Base-by-base conservation (phyloP, 53 echinoderm and acorn worm species). In the Stichopus horrens region DNA sequence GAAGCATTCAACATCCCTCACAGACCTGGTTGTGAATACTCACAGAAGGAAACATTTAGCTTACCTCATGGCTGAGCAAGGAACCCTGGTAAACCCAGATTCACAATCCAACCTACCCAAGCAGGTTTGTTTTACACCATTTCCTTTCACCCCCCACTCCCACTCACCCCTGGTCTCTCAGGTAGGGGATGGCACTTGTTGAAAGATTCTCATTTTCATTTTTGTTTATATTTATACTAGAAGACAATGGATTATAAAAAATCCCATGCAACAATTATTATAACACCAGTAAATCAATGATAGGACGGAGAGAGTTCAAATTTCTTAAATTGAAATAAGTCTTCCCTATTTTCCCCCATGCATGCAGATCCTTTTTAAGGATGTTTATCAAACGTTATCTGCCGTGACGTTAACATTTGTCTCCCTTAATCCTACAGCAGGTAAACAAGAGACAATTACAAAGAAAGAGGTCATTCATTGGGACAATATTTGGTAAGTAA, bases 51-150 rank as follows among this genome's bases (percentile, higher is more conserved):
- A 99, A 74, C 99, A 99, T 68, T 90, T 99, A 60, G 99, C 99
- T 54, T 99, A 99, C 76, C 87, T 99, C 76, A 96, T 99, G 99
- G 99, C 99, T 5, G 99, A 99, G 91, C 96, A 96, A 76, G 99
- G 99, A n/a, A 91, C 95, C 20, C 94, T 96, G 14, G 96, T 96
- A 73, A 99, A 99, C 89, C 95, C 99, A 57, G 99, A 99, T 60
- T 89, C 93, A 11, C 90, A 93, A 5, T 93, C 93, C 13, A 96
- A 94, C 77, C 92, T 99, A 74, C 99, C 99, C 58, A 99, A 99
- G 74, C 99, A 97, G 91, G 98, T 97, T 71, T 23, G 96, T 86
- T 21, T 37, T 55, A 75, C 52, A 4, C 5, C 7, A 0, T 78
- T 80, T 7, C 7, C 53, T 80, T 53, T 37, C 37, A 16, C 71